Evolutionary conservation across 2,797 vertebrate species (phyloP).

Genomic region (Euphonia xanthogaster): DNA sequence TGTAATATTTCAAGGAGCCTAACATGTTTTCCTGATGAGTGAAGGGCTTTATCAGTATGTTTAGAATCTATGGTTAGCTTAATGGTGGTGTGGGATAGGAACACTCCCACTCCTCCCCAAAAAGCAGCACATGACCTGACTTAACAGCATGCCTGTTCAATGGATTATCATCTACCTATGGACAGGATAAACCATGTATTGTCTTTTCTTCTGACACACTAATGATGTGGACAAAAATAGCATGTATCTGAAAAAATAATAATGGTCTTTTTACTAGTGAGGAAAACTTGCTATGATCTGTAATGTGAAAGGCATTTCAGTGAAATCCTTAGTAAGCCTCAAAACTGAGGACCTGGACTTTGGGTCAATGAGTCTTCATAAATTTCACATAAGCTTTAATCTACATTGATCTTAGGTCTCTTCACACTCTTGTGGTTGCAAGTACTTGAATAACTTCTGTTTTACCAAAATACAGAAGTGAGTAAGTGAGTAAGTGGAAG

Average conservation of each 20-base stretch:
- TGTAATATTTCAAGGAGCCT: neutral
- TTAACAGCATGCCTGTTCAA: neutral
- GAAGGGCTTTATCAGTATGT: neutral
- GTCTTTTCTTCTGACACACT: neutral
- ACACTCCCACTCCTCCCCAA: neutral
- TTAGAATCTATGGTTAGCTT: neutral
- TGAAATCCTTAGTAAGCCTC: neutral
- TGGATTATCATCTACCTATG: neutral
- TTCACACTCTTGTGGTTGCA: neutral
- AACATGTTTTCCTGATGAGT: neutral
- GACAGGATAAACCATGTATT: neutral
- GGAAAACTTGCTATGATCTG: neutral
- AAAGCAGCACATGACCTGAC: neutral
- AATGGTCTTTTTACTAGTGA: neutral
- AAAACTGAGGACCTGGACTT: neutral
- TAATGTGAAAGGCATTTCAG: neutral
- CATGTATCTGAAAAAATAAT: neutral
- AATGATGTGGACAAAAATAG: neutral
- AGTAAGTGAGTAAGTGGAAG: conserved; percentile 4
- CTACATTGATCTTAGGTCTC: neutral
- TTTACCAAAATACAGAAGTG: neutral
- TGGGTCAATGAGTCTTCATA: neutral
- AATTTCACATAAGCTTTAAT: conserved; percentile 19
- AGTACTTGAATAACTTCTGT: neutral
- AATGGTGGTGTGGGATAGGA: neutral